Conservation (phyloP, 2,113 vertebrate genomes). For the Candoia aspera region DNA sequence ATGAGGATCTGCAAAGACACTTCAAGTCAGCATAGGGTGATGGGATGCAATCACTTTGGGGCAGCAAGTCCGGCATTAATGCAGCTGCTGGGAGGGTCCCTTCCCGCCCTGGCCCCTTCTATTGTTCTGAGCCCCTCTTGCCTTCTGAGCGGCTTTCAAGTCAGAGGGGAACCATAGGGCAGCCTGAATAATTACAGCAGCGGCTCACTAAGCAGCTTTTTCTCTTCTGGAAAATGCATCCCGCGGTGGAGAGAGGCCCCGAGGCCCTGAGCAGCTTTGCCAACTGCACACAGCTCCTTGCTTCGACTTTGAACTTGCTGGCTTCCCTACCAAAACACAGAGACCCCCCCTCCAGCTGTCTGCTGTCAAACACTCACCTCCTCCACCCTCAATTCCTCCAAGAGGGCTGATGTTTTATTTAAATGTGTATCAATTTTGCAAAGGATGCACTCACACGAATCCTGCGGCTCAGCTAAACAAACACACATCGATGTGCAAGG, state of each 20-base stretch:
- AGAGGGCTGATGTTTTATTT: constrained; percentile 1
- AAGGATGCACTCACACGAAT: background rate
- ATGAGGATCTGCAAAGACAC: background rate
- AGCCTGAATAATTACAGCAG: background rate
- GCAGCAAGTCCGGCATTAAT: background rate
- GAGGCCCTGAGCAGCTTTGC: background rate
- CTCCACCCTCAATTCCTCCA: background rate
- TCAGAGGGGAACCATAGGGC: background rate
- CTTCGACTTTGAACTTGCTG: background rate
- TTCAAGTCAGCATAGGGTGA: background rate
- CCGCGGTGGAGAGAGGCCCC: background rate
- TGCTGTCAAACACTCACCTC: background rate
- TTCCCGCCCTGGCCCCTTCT: background rate
- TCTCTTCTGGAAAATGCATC: background rate
- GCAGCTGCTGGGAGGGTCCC: too few relatives aligned
- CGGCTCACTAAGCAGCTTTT: background rate
- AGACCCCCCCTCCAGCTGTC: too few relatives aligned
- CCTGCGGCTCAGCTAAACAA: background rate
- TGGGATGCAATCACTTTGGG: background rate
- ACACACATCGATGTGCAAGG: background rate
- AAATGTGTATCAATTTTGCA: background rate
- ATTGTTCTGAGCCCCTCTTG: too few relatives aligned
- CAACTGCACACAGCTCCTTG: background rate
- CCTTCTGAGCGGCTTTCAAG: background rate
- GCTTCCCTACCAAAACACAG: background rate